Base-by-base conservation (phyloP, 2,888 invertebrate species). In the Heliothis peltigera region DNA sequence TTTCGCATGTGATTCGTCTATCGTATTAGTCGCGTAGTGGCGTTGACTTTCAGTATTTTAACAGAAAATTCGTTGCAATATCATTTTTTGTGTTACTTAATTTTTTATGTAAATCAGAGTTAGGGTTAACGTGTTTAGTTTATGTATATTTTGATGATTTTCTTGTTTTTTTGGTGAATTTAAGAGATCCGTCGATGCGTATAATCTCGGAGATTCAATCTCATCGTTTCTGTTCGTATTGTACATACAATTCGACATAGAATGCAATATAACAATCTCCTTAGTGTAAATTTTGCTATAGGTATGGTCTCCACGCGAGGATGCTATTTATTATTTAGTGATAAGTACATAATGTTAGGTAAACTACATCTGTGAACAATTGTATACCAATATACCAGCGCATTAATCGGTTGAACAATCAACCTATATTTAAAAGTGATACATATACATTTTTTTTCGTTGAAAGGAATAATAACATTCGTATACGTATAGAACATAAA, bases 401-500 rank as follows among this genome's bases (percentile, higher is more conserved):
- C 92, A 89, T 88, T 84, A 86, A 87, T 88, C 83, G 92, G 91
- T 91, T 91, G 89, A 85, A 83, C 80, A 85, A 84, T 87, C 90
- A 87, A 88, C 87, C 88, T 89, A 89, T 92, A 90, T 91, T 91
- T 89, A 89, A 87, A 87, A 91, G 89, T 89, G 89, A 91, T 92
- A 92, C 82, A 84, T 94, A 91, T 92, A 92, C 91, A 90, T 90
- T 83, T 89, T 91, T 91, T 91, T 91, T 92, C 88, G 78, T 92
- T 92, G 87, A 93, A 93, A 93, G 93, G 90, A 90, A 90, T 91
- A 85, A 91, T 92, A 95, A 96, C 96, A 96, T 95, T 96, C 96
- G 97, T 97, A 97, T 97, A 97, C 97, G 97, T 96, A 96, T 96
- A 93, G 92, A 85, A 84, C 89, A 85, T 90, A 89, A 89, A 87